These are phyloP conservation scores for Patiria miniata DNA, from an alignment of 35 echinoderm and acorn worm genomes.

Conservation along the genomic window DNA sequence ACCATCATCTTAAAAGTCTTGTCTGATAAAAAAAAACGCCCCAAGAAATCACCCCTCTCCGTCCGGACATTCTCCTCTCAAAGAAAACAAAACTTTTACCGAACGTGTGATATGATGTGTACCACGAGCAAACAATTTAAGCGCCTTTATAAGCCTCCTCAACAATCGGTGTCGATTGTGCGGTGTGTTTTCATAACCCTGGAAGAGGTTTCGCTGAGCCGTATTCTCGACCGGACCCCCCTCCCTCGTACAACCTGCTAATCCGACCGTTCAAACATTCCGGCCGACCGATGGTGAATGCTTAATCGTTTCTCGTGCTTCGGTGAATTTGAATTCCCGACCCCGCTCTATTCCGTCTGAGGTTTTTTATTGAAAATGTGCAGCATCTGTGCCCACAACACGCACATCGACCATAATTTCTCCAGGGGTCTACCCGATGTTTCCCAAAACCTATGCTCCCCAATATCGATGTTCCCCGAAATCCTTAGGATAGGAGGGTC, in stretches of 20 bases:
- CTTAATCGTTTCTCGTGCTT: conserved; percentile 16
- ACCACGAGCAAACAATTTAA: conserved; percentile 13
- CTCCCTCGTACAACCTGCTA: background rate
- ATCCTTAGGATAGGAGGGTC: too few relatives aligned
- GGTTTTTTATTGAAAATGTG: background rate
- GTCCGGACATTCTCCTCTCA: background rate
- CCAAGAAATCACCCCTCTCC: too few relatives aligned
- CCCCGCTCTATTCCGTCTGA: background rate
- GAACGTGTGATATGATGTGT: conserved; percentile 16
- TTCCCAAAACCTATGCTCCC: too few relatives aligned
- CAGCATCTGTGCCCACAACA: too few relatives aligned
- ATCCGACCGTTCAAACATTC: conserved; percentile 28
- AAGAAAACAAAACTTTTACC: background rate
- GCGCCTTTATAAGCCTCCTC: background rate
- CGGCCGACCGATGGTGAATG: background rate
- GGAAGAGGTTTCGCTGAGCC: background rate
- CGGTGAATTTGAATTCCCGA: background rate
- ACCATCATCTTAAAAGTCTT: too few relatives aligned
- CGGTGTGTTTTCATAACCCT: conserved; percentile 6
- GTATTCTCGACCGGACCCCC: background rate
- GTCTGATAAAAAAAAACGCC: too few relatives aligned
- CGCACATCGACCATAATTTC: too few relatives aligned
- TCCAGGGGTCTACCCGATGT: too few relatives aligned
- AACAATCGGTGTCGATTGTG: conserved; percentile 8
- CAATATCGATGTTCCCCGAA: too few relatives aligned